Base-by-base conservation (phyloP, 2,113 vertebrate genomes). In the Coptodon bakossiorum region DNA sequence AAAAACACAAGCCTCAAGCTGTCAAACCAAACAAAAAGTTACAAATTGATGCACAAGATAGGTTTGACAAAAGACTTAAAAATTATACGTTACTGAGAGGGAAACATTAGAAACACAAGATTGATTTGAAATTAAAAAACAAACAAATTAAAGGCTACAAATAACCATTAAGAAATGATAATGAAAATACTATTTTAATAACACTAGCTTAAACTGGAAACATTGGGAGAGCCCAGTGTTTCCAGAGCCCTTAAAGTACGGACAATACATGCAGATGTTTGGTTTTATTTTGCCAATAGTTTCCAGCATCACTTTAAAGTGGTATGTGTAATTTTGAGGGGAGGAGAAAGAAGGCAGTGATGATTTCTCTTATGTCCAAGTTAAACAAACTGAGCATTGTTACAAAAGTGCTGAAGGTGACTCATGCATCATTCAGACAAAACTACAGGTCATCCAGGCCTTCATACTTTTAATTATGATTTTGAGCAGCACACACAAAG, bases 221-320 rank as follows among this genome's bases (percentile, higher is more conserved):
- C 19, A 54, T 9, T 63, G 31, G 19, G 63, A 68, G 34, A 22
- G 0, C 34, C 29, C 3, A 0, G 0, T 36, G 59, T 63, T 63
- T 63, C 59, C 59, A 63, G 17, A 63, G 59, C 34, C 63, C 36
- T 40, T 40, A 22, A 68, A 68, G 63, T 68, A 40, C 19, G 6
- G 63, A 68, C 19, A 22, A 40, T 14, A 71, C 66, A 16, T 43
- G 38, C 66, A 71, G 38, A 43, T 24, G 66, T 71, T 1, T 71
- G 38, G 36, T 40, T 71, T 71, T 71, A 71, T 71, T 71, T 71
- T 71, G n/a, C 12, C 63, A 43, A 14, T 24, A 27, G 38, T 73
- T 73, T 73, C 38, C 7, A 0, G 38, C 3, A 0, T 71, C 3
- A 1, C 13, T 45, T 45, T 73, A 45, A 73, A 45, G 38, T 13